Percentiles rank a stretch among this genome's conserved stretches.
These are phyloP conservation scores for Haemorhous mexicanus DNA, from an alignment of 2,113 vertebrate genomes.

Conservation along the genomic window DNA sequence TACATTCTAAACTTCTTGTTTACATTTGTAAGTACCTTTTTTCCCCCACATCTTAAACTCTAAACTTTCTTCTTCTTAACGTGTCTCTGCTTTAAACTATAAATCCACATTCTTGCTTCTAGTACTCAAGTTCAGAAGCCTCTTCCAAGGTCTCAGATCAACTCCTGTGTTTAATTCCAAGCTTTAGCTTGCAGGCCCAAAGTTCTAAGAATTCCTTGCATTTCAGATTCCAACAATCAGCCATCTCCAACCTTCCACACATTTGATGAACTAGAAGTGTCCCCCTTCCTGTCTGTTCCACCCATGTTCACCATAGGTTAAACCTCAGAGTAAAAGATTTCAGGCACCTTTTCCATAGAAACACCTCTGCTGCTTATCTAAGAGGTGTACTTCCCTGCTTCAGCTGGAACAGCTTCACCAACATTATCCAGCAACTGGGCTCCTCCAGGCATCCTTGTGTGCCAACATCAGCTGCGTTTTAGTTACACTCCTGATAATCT, in stretches of 20 bases:
- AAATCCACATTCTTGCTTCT: background rate
- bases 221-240: background rate
- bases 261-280: fast-evolving
- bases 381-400: background rate
- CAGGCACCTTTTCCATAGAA: background rate
- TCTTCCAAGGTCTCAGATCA: background rate
- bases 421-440: background rate
- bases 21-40: background rate
- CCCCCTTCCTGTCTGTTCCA: background rate
- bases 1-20: background rate
- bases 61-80: background rate
- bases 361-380: background rate
- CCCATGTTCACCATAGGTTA: background rate
- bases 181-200: background rate
- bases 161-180: background rate
- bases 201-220: background rate
- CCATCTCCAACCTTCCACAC: background rate
- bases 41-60: background rate
- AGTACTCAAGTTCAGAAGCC: background rate
- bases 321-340: background rate
- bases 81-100: background rate
- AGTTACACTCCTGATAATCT: background rate
- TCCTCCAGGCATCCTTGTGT: background rate
- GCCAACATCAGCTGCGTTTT: background rate
- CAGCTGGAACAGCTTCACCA: background rate